These are phyloP conservation scores for Eilema sororculum DNA, from an alignment of 2,888 invertebrate genomes.

Conservation along the genomic window DNA sequence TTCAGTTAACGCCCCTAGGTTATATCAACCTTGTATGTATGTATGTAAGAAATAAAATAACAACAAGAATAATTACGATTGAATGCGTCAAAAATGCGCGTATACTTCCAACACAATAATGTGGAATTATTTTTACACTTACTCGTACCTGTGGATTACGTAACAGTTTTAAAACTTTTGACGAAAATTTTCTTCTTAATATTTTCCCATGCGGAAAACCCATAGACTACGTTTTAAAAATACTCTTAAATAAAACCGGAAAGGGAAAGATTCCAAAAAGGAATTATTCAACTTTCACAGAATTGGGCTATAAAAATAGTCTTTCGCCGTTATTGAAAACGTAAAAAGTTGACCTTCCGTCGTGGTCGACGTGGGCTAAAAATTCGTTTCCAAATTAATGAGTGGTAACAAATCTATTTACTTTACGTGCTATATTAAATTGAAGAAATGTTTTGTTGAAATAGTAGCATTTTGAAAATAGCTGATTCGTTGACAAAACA, in stretches of 20 bases:
- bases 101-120: neutral
- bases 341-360: neutral
- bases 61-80: neutral
- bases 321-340: neutral
- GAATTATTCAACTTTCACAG: neutral
- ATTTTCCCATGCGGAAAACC: neutral
- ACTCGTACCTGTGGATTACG: neutral
- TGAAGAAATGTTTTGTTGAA: neutral
- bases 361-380: neutral
- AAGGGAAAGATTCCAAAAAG: neutral
- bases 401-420: neutral
- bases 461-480: neutral
- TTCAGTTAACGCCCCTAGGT: too few species aligned
- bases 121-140: neutral
- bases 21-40: too few species aligned
- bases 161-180: neutral
- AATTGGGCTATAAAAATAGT: neutral
- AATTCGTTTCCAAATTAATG: neutral
- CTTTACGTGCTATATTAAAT: neutral
- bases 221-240: neutral
- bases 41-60: neutral
- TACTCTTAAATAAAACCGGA: neutral
- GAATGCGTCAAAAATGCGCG: neutral
- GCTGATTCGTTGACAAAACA: neutral
- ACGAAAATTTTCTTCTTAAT: neutral